Base-by-base conservation (phyloP, 2,113 vertebrate genomes). In the Siniperca knerii region DNA sequence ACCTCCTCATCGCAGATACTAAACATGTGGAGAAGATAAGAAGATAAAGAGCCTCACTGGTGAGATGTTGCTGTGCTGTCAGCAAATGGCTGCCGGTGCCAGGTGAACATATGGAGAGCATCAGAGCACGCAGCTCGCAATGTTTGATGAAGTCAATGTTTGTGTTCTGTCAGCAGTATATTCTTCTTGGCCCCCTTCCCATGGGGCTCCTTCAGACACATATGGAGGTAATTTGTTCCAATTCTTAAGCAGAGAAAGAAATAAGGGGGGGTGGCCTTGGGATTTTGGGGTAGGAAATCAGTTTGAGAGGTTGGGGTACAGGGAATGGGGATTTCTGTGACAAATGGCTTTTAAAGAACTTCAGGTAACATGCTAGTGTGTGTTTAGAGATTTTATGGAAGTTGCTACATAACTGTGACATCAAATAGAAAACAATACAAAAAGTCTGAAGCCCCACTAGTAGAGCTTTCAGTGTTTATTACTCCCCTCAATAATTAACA, bases 141-240 rank as follows among this genome's bases (percentile, higher is more conserved):
- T 88, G 86, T 90, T 90, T 87, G 92, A 93, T 92, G 94, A 89
- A 91, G 92, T 92, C 89, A 83, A 48, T 87, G 90, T 94, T 93
- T 93, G 89, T 79, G 88, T 94, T 92, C 90, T 48, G 92, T 94
- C 94, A 94, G 94, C 94, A 90, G 76, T 89, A 92, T 89, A 84
- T 90, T 88, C 86, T 77, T 78, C 85, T 91, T 77, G 92, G 82
- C 89, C 58, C 20, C 29, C 6, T 64, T 93, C 94, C 94, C 92
- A 58, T 68, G 92, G 82, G 94, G 87, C 91, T 83, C 84, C 88
- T 93, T 86, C 77, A 82, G 70, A 84, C 87, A 90, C 95, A 95
- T 89, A 85, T 96, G 94, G 94, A 93, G 89, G 75, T 91, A 68
- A 93, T 96, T 95, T 94, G 90, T 85, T 83, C 77, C 82, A 89